Evolutionary conservation across 2,113 vertebrate genomes (phyloP).

Genomic region (Melanerpes formicivorus): DNA sequence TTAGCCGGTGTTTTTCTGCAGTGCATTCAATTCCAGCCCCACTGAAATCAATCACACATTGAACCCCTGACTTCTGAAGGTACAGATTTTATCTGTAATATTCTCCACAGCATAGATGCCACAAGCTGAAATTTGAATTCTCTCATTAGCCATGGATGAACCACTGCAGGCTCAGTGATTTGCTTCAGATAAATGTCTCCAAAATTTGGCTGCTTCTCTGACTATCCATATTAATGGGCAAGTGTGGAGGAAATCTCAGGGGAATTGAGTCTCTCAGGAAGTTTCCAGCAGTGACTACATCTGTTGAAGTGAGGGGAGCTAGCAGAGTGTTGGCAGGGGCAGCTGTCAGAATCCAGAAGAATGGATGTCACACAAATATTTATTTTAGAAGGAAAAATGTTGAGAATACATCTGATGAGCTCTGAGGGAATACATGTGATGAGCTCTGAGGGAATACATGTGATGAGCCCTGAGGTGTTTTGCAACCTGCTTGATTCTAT

Average conservation of each 20-base stretch:
- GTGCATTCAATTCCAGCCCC: neutral
- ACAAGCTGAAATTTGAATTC: neutral
- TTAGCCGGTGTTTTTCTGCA: neutral
- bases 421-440: too few relatives aligned
- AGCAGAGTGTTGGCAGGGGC: slow-evolving; percentile 21
- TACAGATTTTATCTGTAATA: neutral
- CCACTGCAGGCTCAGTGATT: neutral
- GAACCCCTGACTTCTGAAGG: neutral
- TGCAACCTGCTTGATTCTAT: too few relatives aligned
- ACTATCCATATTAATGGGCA: slow-evolving; percentile 1
- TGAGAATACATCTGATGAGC: neutral
- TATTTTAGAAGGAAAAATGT: slow-evolving; percentile 19
- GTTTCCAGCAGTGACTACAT: slow-evolving; percentile 30
- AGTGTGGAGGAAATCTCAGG: neutral
- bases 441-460: too few relatives aligned
- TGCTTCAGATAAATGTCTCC: neutral
- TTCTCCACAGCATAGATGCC: neutral
- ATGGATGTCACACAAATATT: neutral
- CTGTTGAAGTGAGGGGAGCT: slow-evolving; percentile 15
- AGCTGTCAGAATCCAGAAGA: neutral
- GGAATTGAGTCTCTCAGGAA: slow-evolving; percentile 15
- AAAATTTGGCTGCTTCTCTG: neutral
- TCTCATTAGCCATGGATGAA: slow-evolving; percentile 32
- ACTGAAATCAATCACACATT: neutral
- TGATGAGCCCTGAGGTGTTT: too few relatives aligned